Percentiles rank a stretch among this genome's conserved stretches.
These are phyloP conservation scores for Drosophila macrospina DNA, from an alignment of 2,888 invertebrate genomes.

Conservation along the genomic window DNA sequence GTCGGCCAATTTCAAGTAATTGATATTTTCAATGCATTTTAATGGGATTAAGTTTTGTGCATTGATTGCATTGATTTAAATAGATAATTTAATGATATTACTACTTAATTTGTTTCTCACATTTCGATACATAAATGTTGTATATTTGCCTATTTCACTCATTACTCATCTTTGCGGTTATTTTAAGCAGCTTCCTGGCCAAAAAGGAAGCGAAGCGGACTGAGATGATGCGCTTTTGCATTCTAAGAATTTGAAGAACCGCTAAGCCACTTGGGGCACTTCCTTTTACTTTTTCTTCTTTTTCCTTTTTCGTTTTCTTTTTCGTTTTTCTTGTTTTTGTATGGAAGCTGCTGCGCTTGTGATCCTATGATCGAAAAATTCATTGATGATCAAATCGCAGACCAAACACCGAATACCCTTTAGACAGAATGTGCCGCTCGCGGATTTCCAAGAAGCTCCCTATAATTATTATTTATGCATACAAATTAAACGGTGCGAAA, in stretches of 20 bases:
- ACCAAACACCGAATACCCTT: constrained; percentile 23
- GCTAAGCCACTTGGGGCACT: constrained; percentile 41
- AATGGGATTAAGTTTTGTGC: background rate
- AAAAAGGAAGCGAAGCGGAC: background rate
- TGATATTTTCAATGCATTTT: background rate
- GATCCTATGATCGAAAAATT: constrained; percentile 28
- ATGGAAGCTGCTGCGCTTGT: constrained; percentile 14
- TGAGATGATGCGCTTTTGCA: constrained; percentile 42
- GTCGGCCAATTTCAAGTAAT: background rate
- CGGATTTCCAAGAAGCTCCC: constrained; percentile 55
- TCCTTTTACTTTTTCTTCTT: constrained; percentile 22
- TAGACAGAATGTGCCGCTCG: constrained; percentile 53
- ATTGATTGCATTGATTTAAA: background rate
- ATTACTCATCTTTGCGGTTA: constrained; percentile 6
- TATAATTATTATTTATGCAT: constrained; percentile 78
- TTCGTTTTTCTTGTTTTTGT: too few species aligned
- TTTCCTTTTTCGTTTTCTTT: constrained; percentile 27
- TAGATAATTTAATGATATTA: background rate
- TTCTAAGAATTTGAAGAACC: constrained; percentile 56
- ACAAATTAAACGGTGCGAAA: constrained; percentile 72
- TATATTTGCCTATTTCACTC: background rate
- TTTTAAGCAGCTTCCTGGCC: constrained; percentile 1
- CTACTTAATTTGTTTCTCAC: background rate
- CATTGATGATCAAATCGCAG: constrained; percentile 58
- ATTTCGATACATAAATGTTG: background rate